Percentiles rank a stretch among this genome's conserved stretches.
phyloP scores from a whole-genome alignment of 2,113 vertebrate genomes.

The Corydoras sp. region DNA sequence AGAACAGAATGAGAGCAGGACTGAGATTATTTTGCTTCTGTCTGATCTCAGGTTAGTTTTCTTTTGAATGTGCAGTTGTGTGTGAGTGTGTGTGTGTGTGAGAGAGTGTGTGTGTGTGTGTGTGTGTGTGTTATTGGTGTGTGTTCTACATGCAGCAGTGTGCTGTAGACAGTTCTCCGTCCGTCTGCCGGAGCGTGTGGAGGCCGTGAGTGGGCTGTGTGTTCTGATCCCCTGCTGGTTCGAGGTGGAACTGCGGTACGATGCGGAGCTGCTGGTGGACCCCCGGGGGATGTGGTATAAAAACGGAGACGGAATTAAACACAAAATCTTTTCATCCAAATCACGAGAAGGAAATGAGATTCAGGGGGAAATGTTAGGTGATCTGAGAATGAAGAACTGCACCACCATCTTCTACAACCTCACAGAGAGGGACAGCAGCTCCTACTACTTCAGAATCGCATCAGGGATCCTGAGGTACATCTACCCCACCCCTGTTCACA shows the following conservation, averaged over 20 bases:
- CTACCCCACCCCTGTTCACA: not conserved
- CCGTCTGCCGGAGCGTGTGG: constrained; percentile 7
- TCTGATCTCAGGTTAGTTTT: too few species aligned
- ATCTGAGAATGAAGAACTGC: constrained; percentile 4
- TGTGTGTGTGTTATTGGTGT: not conserved
- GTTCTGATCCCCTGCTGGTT: constrained; percentile 17
- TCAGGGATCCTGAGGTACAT: not conserved
- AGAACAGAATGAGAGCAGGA: too few species aligned
- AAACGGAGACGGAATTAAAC: not conserved
- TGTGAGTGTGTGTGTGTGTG: not conserved
- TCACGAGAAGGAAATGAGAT: not conserved
- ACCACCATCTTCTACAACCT: constrained; percentile 26
- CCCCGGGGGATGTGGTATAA: constrained; percentile 16
- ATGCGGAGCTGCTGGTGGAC: not conserved
- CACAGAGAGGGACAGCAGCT: not conserved
- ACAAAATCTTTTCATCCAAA: constrained; percentile 12
- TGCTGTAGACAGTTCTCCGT: constrained; percentile 9
- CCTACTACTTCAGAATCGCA: constrained; percentile 22
- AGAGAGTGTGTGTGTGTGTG: not conserved
- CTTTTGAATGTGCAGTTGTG: too few species aligned
- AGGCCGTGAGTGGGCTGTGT: constrained; percentile 16
- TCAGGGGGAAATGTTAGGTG: constrained; percentile 17
- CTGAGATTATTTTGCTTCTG: too few species aligned
- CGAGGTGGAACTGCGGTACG: not conserved
- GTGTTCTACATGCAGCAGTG: constrained; percentile 11